phyloP scores from a whole-genome alignment of 2,797 vertebrate species.

The Hydrolagus colliei region DNA sequence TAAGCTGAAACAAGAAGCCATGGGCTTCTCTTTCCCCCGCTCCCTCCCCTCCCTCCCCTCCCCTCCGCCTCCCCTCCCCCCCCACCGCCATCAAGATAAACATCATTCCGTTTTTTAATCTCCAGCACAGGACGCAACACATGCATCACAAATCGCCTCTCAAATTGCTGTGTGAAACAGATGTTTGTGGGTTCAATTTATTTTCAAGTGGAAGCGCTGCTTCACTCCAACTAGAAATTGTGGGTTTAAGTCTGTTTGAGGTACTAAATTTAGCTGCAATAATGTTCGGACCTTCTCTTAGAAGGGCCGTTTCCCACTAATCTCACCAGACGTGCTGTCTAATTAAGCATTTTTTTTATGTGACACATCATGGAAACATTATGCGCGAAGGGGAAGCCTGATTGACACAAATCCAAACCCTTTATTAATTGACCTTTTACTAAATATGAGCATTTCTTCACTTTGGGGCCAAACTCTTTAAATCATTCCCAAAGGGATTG shows the following conservation, averaged over 20 bases:
- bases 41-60: no score
- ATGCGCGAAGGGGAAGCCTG: not conserved
- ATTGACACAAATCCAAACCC: not conserved
- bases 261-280: slow-evolving; percentile 9
- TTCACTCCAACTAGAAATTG: slow-evolving; percentile 9
- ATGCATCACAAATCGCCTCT: not conserved
- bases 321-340: slow-evolving; percentile 7
- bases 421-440: not conserved
- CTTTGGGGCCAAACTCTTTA: not conserved
- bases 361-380: not conserved
- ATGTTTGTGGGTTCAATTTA: slow-evolving; percentile 2
- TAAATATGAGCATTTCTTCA: not conserved
- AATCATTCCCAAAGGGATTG: not conserved
- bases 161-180: slow-evolving; percentile 9
- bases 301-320: not conserved
- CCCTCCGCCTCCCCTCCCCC: no score
- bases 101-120: not conserved
- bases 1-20: not conserved
- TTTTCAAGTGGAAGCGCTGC: slow-evolving; percentile 18
- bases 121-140: not conserved
- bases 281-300: not conserved
- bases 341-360: not conserved
- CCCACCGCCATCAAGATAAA: no score
- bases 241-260: not conserved
- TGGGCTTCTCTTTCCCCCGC: no score